phyloP scores from a whole-genome alignment of 2,888 invertebrate species.

The Polylopha cassiicola region DNA sequence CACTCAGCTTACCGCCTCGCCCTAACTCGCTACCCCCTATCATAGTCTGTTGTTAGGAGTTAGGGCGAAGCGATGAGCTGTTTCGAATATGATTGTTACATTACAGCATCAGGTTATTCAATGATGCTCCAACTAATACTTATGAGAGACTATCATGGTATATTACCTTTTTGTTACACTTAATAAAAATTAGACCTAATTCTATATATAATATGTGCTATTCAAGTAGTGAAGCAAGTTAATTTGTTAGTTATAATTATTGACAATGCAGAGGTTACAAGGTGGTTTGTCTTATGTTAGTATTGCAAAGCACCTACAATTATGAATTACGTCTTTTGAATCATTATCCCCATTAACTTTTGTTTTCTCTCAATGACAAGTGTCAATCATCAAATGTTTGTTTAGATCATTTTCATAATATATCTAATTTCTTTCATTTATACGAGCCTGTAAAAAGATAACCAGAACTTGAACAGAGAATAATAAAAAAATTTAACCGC shows the following conservation, averaged over 20 bases:
- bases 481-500: too few species aligned
- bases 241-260: conserved; percentile 25
- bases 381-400: conserved; percentile 7
- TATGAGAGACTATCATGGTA: conserved; percentile 27
- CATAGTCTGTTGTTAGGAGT: conserved; percentile 35
- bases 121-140: conserved; percentile 40
- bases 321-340: conserved; percentile 31
- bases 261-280: conserved; percentile 28
- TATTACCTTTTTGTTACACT: conserved; percentile 12
- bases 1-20: conserved; percentile 67
- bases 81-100: conserved; percentile 51
- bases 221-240: conserved; percentile 16
- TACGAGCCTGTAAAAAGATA: conserved; percentile 62
- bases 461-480: conserved; percentile 32
- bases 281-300: conserved; percentile 42
- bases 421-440: conserved; percentile 48
- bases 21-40: conserved; percentile 37
- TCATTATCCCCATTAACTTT: conserved; percentile 7
- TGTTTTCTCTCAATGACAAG: conserved; percentile 12
- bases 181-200: conserved; percentile 1
- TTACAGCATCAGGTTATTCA: conserved; percentile 44
- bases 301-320: conserved; percentile 45
- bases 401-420: conserved; percentile 23
- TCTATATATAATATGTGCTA: conserved; percentile 4
- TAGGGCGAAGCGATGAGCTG: conserved; percentile 76